Conservation (phyloP, 2,113 vertebrate genomes). For the Himantopus leucocephalus region DNA sequence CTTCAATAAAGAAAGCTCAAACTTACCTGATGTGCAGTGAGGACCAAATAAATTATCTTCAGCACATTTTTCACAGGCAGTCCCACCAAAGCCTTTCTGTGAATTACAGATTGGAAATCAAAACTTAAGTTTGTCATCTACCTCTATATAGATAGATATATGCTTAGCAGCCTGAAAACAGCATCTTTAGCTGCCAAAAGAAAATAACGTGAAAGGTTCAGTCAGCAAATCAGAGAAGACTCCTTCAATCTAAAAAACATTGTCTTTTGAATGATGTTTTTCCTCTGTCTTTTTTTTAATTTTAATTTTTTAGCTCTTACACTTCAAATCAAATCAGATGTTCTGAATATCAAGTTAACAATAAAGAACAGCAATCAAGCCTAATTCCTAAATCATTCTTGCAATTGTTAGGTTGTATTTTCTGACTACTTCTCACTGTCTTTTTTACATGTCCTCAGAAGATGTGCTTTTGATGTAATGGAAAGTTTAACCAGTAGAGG, state of each 20-base stretch:
- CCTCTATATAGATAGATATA: background rate
- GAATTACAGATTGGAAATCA: background rate
- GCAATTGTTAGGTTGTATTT: background rate
- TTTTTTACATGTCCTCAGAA: background rate
- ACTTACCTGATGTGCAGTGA: slow-evolving; percentile 81
- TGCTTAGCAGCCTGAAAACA: background rate
- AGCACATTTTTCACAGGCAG: slow-evolving; percentile 88
- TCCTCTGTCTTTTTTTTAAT: fast-evolving
- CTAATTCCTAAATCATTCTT: background rate
- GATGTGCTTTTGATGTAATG: background rate
- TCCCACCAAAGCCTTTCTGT: slow-evolving; percentile 85
- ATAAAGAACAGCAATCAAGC: background rate
- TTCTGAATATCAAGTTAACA: background rate
- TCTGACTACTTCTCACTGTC: background rate
- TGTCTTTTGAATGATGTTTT: background rate
- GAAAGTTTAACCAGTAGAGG: background rate
- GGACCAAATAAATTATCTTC: slow-evolving; percentile 80
- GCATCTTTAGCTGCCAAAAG: background rate
- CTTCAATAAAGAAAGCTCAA: background rate
- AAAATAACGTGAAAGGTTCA: background rate
- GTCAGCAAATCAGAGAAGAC: background rate
- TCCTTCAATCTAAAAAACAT: background rate
- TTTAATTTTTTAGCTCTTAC: background rate
- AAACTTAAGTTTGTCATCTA: background rate
- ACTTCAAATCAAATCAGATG: background rate